Base-by-base conservation (phyloP, 2,113 vertebrate species). In the Dasypus novemcinctus region DNA sequence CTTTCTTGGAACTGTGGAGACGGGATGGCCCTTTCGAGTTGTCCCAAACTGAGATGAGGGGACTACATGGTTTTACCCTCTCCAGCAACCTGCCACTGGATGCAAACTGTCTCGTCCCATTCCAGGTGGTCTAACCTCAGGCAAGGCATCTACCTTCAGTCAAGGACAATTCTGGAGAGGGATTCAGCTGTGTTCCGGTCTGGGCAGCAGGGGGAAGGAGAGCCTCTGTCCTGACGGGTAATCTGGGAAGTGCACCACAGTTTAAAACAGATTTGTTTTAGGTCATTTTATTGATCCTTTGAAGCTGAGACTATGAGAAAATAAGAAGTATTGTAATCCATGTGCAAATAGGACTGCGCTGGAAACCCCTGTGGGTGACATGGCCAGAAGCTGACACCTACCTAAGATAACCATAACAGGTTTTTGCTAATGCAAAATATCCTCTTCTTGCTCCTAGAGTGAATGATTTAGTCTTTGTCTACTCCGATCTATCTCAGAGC, bases 401-500 rank as follows among this genome's bases (percentile, higher is more conserved):
- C 9, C 33, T 54, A 88, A 71, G 57, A 23, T n/a, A 61, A 23
- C 10, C 4, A 2, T 17, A 13, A 54, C 61, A 87, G 46, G 52
- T 20, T 10, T 96, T 83, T 91, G 25, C 36, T 75, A 74, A 87
- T 71, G 46, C 29, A 91, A 75, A 89, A 63, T 87, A 33, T 12
- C 11, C 49, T 75, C 54, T 85, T 83, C 68, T 87, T 69, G 13
- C 23, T 91, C 74, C 64, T 36, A 38, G 54, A 20, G 25, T 63
- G 61, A 92, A 11, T 31, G 23, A 68, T 75, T 64, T 63, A 78
- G 85, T 36, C 85, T 91, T 87, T 96, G 36, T 69, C 86, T 90
- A 85, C n/a, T 23, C 61, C 89, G 46, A 75, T 84, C 59, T 90
- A 8, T 75, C n/a, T 76, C 57, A 95, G 75, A 92, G 52, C 46